Percentiles rank a stretch among this genome's conserved stretches.
Conservation (phyloP, 2,888 invertebrate genomes). For the Limnephilus lunatus region DNA sequence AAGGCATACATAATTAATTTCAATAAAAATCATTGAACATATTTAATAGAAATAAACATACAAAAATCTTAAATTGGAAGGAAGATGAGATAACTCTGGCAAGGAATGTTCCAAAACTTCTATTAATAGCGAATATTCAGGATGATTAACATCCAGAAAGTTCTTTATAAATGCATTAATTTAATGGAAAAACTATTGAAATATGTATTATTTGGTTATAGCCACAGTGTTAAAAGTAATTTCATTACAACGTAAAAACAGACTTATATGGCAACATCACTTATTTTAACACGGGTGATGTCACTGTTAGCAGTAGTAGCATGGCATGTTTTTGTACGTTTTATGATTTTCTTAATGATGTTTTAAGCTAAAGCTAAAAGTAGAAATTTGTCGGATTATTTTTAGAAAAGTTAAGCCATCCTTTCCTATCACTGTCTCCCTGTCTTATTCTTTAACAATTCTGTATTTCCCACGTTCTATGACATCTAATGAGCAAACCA, state of each 20-base stretch:
- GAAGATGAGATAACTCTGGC: background rate
- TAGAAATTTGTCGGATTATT: background rate
- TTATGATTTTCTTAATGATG: background rate
- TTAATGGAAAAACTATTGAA: background rate
- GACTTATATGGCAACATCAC: background rate
- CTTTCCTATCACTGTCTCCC: background rate
- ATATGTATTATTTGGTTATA: background rate
- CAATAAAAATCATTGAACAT: background rate
- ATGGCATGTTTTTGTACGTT: background rate
- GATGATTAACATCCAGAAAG: background rate
- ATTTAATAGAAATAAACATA: conserved; percentile 5
- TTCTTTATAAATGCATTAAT: background rate
- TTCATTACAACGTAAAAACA: background rate
- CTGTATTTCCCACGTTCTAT: background rate
- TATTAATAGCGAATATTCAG: background rate
- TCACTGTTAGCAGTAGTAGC: background rate
- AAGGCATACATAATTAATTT: background rate
- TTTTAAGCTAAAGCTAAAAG: background rate
- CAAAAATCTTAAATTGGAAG: conserved; percentile 3
- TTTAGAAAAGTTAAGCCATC: background rate
- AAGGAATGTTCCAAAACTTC: conserved; percentile 3
- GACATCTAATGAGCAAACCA: background rate
- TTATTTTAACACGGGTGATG: background rate
- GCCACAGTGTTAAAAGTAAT: background rate
- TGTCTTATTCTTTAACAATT: background rate